These are phyloP conservation scores for Nephila pilipes DNA, from an alignment of 1,140 invertebrate genomes.

Conservation along the genomic window DNA sequence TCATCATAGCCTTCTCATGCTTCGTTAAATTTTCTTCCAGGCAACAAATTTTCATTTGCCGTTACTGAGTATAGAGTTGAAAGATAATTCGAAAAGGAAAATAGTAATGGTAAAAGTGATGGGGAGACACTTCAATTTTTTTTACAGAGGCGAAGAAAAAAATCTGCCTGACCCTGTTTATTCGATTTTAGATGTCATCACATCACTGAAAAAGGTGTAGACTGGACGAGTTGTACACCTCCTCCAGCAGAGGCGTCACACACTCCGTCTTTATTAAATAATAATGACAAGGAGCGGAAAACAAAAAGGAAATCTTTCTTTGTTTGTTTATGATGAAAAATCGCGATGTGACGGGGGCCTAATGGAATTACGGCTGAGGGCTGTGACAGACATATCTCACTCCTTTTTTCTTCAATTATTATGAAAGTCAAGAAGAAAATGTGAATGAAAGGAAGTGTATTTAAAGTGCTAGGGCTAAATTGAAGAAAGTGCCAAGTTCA, in stretches of 20 bases:
- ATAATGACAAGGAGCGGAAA: slow-evolving; percentile 50
- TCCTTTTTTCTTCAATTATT: slow-evolving; percentile 38
- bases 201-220: slow-evolving; percentile 39
- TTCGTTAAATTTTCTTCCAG: slow-evolving; percentile 31
- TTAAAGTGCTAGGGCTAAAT: not conserved
- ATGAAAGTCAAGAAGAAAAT: slow-evolving; percentile 33
- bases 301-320: slow-evolving; percentile 11
- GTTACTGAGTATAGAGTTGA: not conserved
- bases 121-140: not conserved
- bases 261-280: slow-evolving; percentile 68
- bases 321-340: slow-evolving; percentile 71
- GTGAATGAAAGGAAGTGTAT: not conserved
- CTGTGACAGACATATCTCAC: slow-evolving; percentile 57
- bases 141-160: not conserved
- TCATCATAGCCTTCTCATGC: slow-evolving; percentile 18
- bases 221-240: slow-evolving; percentile 30
- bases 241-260: not conserved
- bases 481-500: not conserved
- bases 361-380: slow-evolving; percentile 63
- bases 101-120: slow-evolving; percentile 13
- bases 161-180: slow-evolving; percentile 20
- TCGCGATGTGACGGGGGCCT: slow-evolving; percentile 1
- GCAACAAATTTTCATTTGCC: slow-evolving; percentile 50
- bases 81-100: slow-evolving; percentile 35
- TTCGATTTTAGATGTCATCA: slow-evolving; percentile 62